These are phyloP conservation scores for Agrilus mali DNA, from an alignment of 2,888 invertebrate species.

Conservation along the genomic window DNA sequence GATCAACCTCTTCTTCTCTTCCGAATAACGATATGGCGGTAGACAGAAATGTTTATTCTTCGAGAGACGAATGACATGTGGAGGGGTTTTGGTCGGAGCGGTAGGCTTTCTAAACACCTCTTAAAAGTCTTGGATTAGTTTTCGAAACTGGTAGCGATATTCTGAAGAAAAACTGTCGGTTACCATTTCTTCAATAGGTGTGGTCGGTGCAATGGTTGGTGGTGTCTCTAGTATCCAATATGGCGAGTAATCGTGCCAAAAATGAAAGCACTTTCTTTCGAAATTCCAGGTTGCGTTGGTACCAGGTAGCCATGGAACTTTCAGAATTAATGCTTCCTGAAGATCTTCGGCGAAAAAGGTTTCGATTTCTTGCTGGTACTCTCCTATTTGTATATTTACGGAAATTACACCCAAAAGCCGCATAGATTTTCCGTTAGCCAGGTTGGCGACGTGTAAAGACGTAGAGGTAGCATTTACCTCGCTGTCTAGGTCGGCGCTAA, in stretches of 20 bases:
- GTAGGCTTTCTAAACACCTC: no score
- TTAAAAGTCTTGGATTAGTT: no score
- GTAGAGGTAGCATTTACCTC: neutral
- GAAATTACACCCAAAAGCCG: neutral
- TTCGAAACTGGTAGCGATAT: no score
- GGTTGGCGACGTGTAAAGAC: no score
- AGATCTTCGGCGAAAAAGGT: neutral
- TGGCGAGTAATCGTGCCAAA: neutral
- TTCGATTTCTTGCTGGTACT: neutral
- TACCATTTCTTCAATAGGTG: no score
- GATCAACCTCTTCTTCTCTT: slow-evolving; percentile 9
- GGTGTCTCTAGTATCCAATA: neutral
- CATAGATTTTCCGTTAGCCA: neutral
- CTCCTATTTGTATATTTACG: neutral
- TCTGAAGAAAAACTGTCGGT: no score
- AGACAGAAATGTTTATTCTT: slow-evolving; percentile 6
- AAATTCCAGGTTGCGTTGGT: neutral
- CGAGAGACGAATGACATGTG: no score
- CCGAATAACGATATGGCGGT: slow-evolving; percentile 14
- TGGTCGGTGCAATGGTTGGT: no score
- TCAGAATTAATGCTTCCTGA: neutral
- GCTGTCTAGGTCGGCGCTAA: neutral
- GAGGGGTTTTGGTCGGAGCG: no score
- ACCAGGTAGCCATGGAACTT: neutral
- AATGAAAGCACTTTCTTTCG: neutral